phyloP scores from a whole-genome alignment of 1,140 invertebrate species.

The Stratiolaelaps scimitus region DNA sequence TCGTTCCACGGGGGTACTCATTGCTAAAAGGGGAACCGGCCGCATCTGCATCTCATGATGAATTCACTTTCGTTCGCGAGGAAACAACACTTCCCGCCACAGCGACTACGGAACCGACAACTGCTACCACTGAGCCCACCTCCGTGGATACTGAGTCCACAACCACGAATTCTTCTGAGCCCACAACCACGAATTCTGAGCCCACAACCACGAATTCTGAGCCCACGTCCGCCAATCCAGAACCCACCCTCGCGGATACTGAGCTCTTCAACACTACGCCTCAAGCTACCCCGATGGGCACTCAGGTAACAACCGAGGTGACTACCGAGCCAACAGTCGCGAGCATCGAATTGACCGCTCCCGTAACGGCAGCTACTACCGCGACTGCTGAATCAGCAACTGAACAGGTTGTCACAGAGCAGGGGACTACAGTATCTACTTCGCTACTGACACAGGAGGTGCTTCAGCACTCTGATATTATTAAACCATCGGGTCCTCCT shows the following conservation, averaged over 20 bases:
- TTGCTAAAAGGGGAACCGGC: background rate
- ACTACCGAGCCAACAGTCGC: background rate
- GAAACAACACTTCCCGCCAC: background rate
- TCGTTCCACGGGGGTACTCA: background rate
- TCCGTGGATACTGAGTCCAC: background rate
- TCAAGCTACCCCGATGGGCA: background rate
- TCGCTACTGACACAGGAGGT: background rate
- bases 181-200: background rate
- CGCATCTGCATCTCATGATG: conserved; percentile 20
- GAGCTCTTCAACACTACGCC: conserved; percentile 1
- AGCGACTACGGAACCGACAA: background rate
- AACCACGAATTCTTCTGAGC: background rate
- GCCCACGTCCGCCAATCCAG: background rate
- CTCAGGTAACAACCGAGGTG: no score
- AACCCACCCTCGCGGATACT: background rate
- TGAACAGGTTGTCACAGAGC: background rate
- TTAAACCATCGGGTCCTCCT: background rate
- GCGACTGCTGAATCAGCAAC: background rate
- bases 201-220: background rate
- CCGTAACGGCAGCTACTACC: background rate
- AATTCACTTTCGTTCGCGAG: conserved; percentile 21
- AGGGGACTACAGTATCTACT: background rate
- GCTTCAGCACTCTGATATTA: background rate
- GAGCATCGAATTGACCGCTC: background rate
- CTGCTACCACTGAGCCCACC: background rate